A percentile compares a stretch with the other conserved stretches of the same genome.
These are phyloP conservation scores for Choristoneura fumiferana DNA, from an alignment of 1,140 invertebrate species.

Conservation along the genomic window DNA sequence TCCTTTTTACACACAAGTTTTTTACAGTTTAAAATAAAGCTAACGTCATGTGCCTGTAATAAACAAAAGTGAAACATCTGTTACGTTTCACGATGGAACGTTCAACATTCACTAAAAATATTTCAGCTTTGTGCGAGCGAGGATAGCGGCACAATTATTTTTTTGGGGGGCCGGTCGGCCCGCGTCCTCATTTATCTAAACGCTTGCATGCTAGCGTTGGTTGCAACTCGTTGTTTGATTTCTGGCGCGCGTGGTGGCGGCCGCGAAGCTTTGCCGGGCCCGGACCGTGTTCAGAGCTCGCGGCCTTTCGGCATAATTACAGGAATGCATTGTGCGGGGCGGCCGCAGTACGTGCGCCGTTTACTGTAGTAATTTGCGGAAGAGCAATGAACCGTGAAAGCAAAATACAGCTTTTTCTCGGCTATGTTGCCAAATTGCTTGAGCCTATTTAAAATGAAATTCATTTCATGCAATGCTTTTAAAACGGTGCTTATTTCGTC, in stretches of 20 bases:
- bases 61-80: constrained; percentile 1
- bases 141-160: constrained; percentile 38
- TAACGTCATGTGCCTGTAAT: constrained; percentile 2
- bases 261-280: background rate
- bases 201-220: constrained; percentile 34
- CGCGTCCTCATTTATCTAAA: constrained; percentile 40
- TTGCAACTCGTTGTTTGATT: constrained; percentile 30
- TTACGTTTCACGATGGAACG: background rate
- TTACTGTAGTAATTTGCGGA: constrained; percentile 55
- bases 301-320: constrained; percentile 65
- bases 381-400: constrained; percentile 53
- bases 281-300: constrained; percentile 31
- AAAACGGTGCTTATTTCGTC: no score
- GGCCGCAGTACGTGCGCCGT: constrained; percentile 49
- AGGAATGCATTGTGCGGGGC: constrained; percentile 63
- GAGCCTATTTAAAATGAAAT: background rate
- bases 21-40: background rate
- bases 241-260: constrained; percentile 21
- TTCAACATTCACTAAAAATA: constrained; percentile 31
- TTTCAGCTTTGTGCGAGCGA: constrained; percentile 33
- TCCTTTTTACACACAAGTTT: no score
- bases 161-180: constrained; percentile 26
- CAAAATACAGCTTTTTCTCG: constrained; percentile 47
- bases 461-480: no score
- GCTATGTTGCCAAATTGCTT: background rate